phyloP scores from a whole-genome alignment of 2,888 invertebrate genomes.

The Autographa gamma region DNA sequence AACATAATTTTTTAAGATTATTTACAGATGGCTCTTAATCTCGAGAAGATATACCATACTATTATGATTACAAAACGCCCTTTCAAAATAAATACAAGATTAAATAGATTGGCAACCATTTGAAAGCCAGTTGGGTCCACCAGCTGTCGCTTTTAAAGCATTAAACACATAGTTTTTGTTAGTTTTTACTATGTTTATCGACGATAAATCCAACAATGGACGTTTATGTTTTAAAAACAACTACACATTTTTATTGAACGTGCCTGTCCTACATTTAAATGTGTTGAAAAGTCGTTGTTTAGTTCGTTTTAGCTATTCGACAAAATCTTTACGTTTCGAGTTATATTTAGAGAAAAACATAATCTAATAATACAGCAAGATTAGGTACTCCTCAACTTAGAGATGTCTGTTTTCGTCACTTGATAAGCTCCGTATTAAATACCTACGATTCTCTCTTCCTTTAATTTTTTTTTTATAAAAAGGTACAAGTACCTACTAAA shows the following conservation, averaged over 20 bases:
- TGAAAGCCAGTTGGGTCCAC: slow-evolving; percentile 13
- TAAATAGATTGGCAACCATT: not conserved
- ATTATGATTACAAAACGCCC: no score
- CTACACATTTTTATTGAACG: slow-evolving; percentile 8
- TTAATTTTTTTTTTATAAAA: no score
- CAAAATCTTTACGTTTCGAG: no score
- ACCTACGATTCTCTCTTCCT: not conserved
- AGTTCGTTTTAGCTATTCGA: not conserved
- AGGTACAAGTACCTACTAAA: no score
- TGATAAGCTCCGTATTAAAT: no score
- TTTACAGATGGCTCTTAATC: no score
- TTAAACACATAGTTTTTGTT: slow-evolving; percentile 23
- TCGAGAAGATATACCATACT: no score
- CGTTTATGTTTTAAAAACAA: slow-evolving; percentile 25
- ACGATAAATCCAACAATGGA: slow-evolving; percentile 27
- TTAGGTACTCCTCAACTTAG: no score
- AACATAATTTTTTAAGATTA: no score
- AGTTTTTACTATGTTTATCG: slow-evolving; percentile 31
- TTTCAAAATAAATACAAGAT: not conserved
- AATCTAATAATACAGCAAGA: no score
- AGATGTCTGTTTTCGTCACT: no score
- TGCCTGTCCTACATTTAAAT: slow-evolving; percentile 10
- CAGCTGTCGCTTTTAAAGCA: slow-evolving; percentile 9
- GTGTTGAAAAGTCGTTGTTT: not conserved
- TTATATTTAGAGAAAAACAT: no score